phyloP scores from a whole-genome alignment of 2,797 vertebrate species.

The Sebastes diaconus region DNA sequence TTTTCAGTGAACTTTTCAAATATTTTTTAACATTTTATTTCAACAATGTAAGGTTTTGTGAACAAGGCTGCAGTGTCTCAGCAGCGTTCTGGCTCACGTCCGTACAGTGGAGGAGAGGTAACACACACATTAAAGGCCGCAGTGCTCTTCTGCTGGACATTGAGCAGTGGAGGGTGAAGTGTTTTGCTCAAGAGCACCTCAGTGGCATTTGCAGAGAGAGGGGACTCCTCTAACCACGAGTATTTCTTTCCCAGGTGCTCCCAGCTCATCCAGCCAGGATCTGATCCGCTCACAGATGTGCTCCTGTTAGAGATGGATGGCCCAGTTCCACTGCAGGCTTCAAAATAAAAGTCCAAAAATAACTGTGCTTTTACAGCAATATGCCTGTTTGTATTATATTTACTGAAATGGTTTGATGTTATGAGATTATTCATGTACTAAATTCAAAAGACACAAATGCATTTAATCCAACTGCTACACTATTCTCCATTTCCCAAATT shows the following conservation, averaged over 20 bases:
- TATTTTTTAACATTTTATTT: neutral
- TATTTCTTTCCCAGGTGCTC: neutral
- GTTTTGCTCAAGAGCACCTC: slow-evolving; percentile 14
- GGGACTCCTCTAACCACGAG: neutral
- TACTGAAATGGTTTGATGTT: neutral
- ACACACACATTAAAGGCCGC: neutral
- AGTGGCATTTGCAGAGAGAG: neutral
- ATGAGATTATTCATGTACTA: neutral
- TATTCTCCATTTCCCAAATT: neutral
- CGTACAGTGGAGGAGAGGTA: neutral
- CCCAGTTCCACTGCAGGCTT: neutral
- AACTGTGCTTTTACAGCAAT: neutral
- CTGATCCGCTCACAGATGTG: neutral
- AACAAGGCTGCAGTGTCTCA: neutral
- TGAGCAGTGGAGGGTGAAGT: neutral
- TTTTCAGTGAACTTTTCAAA: neutral
- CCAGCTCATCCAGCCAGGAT: slow-evolving; percentile 2
- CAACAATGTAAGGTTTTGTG: neutral
- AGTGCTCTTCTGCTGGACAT: neutral
- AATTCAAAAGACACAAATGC: neutral
- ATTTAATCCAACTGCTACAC: neutral
- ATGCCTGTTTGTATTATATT: neutral
- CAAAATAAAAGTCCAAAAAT: neutral
- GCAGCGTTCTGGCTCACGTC: neutral
- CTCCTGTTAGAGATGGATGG: neutral